Evolutionary conservation across 2,888 invertebrate species (phyloP), one percentile per base, ranked within the genome.

Genomic region (Euplagia quadripunctaria): DNA sequence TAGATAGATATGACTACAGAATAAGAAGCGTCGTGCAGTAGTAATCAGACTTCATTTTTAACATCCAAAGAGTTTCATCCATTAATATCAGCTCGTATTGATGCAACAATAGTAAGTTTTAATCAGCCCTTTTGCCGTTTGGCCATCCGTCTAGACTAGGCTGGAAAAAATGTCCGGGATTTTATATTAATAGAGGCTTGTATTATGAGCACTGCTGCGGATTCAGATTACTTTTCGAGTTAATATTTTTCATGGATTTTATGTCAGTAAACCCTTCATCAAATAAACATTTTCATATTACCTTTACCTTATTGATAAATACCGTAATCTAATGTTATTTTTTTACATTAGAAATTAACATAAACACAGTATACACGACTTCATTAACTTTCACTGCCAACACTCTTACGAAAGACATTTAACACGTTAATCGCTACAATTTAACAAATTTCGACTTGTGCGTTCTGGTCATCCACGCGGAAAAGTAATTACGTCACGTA

Each of bases 401-500:
- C 89, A 86, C 87, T 89, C 85, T 93, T 90, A 83, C 86, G 88
- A 94, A 94, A 94, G 92, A 93, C 93, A 94, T 95, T 94, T 91
- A 93, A 92, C 92, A 93, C 90, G 92, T 93, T 93, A 94, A 95
- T 95, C 91, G 94, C 88, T 79, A 88, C 92, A 92, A 94, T 95
- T 94, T 92, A 94, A 94, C 94, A 93, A 94, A 95, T 94, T 94
- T 92, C 89, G 88, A 88, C 87, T 89, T 86, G 83, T 88, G 86
- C 87, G 83, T 79, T 85, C 87, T 89, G 95, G 93, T 92, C 94
- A 92, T 90, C 90, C 94, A 93, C 89, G 94, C 93, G 95, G 94
- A 95, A 96, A 96, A 94, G 94, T 93, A 95, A 95, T 96, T 95
- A 94, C 94, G 91, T 89, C 89, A 89, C 91, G 89, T 94, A 95